These are phyloP conservation scores for Hoplostethus mediterraneus DNA, from an alignment of 2,797 vertebrate genomes.

Conservation along the genomic window DNA sequence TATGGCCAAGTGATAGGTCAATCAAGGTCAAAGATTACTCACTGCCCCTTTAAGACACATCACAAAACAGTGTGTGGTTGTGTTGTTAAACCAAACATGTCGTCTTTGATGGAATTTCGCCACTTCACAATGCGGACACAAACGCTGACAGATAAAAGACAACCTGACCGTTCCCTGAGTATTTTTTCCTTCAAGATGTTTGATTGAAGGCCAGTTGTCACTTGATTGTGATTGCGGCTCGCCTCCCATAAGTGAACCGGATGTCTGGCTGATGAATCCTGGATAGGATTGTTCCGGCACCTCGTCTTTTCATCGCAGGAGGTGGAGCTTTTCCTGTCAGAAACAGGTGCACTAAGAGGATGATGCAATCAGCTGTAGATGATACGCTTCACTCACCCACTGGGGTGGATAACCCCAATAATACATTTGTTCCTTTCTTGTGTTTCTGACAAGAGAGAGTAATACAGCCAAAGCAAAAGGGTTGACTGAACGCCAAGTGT, in stretches of 20 bases:
- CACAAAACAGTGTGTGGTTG: not conserved
- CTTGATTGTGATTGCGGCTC: constrained; percentile 19
- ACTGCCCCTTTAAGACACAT: not conserved
- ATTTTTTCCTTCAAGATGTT: constrained; percentile 22
- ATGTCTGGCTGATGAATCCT: constrained; percentile 14
- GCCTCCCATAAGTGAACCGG: constrained; percentile 36
- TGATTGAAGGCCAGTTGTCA: constrained; percentile 52
- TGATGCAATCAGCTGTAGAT: constrained; percentile 65
- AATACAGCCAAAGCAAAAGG: constrained; percentile 41
- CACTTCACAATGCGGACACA: constrained; percentile 8
- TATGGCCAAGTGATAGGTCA: too few relatives aligned
- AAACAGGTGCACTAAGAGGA: constrained; percentile 43
- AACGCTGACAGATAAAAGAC: constrained; percentile 12
- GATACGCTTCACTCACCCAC: constrained; percentile 29
- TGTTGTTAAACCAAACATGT: constrained; percentile 13
- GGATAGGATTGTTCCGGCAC: constrained; percentile 45
- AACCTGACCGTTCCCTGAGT: not conserved
- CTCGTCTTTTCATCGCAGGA: constrained; percentile 43
- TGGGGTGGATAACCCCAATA: constrained; percentile 40
- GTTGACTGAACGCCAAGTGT: constrained; percentile 27
- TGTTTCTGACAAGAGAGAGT: constrained; percentile 49
- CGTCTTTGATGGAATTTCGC: not conserved
- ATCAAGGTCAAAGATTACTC: too few relatives aligned
- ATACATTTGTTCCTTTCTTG: constrained; percentile 49
- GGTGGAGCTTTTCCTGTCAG: constrained; percentile 58